These are phyloP conservation scores for Scalopus aquaticus DNA, from an alignment of 2,113 vertebrate species.

Conservation along the genomic window DNA sequence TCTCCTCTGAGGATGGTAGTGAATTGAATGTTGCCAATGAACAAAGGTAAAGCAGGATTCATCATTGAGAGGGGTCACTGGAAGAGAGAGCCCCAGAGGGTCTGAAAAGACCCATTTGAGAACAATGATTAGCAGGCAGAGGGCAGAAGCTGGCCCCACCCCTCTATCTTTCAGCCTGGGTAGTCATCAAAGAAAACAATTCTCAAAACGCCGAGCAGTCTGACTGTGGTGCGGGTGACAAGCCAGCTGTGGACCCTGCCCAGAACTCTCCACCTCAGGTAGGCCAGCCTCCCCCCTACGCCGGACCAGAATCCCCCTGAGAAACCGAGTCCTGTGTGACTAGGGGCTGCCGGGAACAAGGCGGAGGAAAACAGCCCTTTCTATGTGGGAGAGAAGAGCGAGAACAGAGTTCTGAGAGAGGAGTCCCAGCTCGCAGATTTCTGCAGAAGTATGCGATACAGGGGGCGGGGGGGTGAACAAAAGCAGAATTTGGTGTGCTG, in stretches of 20 bases:
- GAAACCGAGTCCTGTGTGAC: neutral
- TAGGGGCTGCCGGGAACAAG: rapidly evolving
- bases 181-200: neutral
- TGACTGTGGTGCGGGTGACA: neutral
- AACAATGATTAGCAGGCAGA: neutral
- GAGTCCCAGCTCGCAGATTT: neutral
- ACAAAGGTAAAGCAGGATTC: neutral
- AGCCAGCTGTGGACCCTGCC: neutral
- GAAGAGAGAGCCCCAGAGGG: neutral
- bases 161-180: neutral
- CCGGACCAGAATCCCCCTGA: neutral
- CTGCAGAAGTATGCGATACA: rapidly evolving
- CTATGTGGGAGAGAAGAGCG: no score
- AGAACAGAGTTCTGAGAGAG: neutral
- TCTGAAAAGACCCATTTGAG: neutral
- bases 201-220: neutral
- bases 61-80: neutral
- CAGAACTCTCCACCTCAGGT: rapidly evolving
- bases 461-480: neutral
- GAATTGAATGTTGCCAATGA: no score
- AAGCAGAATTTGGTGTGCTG: neutral
- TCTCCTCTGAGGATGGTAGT: no score
- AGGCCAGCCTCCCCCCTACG: rapidly evolving
- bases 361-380: neutral
- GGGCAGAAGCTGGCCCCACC: neutral